These are phyloP conservation scores for Monomorium pharaonis DNA, from an alignment of 1,140 invertebrate genomes.

Conservation along the genomic window DNA sequence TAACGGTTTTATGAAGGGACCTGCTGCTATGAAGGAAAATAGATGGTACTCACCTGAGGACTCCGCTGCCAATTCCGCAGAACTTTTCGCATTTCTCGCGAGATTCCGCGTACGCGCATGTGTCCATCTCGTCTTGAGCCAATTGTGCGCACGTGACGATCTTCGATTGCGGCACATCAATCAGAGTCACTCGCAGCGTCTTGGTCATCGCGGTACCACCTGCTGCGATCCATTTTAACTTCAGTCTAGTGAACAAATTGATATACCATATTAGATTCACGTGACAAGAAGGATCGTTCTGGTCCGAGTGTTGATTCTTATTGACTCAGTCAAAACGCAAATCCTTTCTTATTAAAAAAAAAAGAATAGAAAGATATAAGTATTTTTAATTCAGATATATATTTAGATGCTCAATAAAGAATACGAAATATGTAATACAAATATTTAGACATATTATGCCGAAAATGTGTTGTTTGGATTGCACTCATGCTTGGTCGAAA, in stretches of 20 bases:
- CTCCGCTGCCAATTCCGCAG: conserved; percentile 86
- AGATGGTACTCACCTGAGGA: conserved; percentile 73
- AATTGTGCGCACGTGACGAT: conserved; percentile 73
- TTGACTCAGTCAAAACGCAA: neutral
- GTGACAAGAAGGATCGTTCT: conserved; percentile 17
- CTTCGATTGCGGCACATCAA: conserved; percentile 77
- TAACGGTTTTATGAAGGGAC: neutral
- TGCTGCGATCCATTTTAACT: conserved; percentile 84
- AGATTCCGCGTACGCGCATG: conserved; percentile 85
- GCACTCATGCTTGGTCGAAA: neutral
- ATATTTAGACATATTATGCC: neutral
- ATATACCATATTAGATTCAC: conserved; percentile 1
- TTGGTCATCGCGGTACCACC: conserved; percentile 78
- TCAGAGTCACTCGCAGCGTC: conserved; percentile 83
- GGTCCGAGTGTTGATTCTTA: neutral
- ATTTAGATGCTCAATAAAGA: neutral
- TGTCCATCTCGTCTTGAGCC: conserved; percentile 70
- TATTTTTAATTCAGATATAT: neutral
- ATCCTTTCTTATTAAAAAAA: too few relatives aligned
- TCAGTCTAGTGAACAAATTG: conserved; percentile 76
- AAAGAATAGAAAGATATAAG: too few relatives aligned
- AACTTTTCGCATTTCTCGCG: conserved; percentile 83
- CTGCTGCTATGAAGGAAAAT: neutral
- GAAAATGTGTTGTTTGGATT: neutral
- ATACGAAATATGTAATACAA: neutral